Percentiles rank a stretch among this genome's conserved stretches.
Evolutionary conservation across 1,140 invertebrate species (phyloP).

Genomic region (Alviniconcha marisindica): DNA sequence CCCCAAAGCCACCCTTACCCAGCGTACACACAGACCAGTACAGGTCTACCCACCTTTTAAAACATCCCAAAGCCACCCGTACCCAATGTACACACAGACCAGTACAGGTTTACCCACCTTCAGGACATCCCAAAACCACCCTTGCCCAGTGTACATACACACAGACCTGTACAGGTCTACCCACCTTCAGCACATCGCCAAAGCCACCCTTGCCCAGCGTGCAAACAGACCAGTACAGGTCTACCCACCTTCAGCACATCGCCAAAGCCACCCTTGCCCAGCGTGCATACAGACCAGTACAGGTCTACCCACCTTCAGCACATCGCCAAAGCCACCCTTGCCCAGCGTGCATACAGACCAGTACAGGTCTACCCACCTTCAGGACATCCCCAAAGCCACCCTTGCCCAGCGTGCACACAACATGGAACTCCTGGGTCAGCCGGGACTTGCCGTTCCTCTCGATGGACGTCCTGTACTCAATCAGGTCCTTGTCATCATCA

Average conservation of each 20-base stretch:
- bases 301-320: conserved; percentile 85
- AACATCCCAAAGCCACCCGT: too few species aligned
- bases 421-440: conserved; percentile 88
- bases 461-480: conserved; percentile 60
- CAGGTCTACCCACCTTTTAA: too few species aligned
- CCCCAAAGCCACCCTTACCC: conserved; percentile 96
- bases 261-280: conserved; percentile 97
- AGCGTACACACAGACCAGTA: conserved; percentile 77
- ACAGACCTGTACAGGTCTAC: too few species aligned
- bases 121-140: conserved; percentile 96
- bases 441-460: conserved; percentile 72
- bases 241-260: conserved; percentile 92
- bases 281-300: conserved; percentile 69
- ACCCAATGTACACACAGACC: too few species aligned
- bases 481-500: conserved; percentile 55
- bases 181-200: conserved; percentile 95
- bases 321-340: conserved; percentile 95
- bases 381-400: conserved; percentile 97
- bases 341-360: conserved; percentile 81
- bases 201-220: conserved; percentile 96
- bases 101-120: conserved; percentile 86
- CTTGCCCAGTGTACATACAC: conserved; percentile 91
- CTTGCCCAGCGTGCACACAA: conserved; percentile 90
- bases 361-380: conserved; percentile 82
- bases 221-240: too few species aligned